These are phyloP conservation scores for Brotula barbata DNA, from an alignment of 2,797 vertebrate species.

Conservation along the genomic window DNA sequence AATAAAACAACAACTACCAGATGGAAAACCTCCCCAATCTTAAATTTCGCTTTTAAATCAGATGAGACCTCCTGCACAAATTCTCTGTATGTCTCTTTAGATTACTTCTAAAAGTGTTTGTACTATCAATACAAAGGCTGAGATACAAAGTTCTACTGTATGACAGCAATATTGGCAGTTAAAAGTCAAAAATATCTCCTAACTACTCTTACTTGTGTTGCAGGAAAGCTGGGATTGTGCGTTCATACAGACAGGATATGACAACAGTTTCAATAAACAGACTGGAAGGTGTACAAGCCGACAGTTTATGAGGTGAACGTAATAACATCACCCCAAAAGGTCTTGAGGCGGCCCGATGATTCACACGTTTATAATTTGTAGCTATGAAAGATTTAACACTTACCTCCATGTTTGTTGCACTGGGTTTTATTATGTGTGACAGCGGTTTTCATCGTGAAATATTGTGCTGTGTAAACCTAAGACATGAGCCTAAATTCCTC, in stretches of 20 bases:
- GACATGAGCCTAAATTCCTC: slow-evolving; percentile 54
- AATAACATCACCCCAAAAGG: slow-evolving; percentile 15
- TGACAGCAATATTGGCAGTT: no score
- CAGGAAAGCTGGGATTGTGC: slow-evolving; percentile 10
- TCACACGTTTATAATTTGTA: slow-evolving; percentile 13
- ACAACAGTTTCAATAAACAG: slow-evolving; percentile 1
- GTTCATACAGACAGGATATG: slow-evolving; percentile 1
- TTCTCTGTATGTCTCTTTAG: no score
- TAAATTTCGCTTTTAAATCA: no score
- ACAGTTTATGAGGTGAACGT: background rate
- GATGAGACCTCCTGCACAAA: no score
- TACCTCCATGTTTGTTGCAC: slow-evolving; percentile 25
- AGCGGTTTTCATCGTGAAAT: slow-evolving; percentile 58
- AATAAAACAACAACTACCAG: no score
- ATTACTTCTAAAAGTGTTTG: no score
- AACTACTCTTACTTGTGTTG: no score
- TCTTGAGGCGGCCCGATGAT: background rate
- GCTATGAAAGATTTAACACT: slow-evolving; percentile 46
- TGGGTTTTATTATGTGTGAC: slow-evolving; percentile 53
- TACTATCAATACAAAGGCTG: no score
- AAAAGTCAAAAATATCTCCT: no score
- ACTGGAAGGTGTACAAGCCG: background rate
- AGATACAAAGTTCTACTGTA: no score
- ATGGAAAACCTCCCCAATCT: no score
- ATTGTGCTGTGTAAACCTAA: slow-evolving; percentile 55